Evolutionary conservation across 2,797 vertebrate genomes (phyloP).

Genomic region (Neostethus bicornis): DNA sequence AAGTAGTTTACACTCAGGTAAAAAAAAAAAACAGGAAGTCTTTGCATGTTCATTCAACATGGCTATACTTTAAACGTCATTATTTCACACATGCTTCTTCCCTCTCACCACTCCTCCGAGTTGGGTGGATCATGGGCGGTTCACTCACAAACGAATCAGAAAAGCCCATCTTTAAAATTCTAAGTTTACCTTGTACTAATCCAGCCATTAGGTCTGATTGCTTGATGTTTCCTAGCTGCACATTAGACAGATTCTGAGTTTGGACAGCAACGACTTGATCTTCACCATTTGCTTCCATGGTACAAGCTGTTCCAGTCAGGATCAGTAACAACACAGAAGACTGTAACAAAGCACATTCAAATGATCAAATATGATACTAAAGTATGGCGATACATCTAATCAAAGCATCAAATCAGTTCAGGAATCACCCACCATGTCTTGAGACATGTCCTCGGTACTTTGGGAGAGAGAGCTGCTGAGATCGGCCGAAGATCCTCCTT

Average conservation of each 20-base stretch:
- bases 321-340: constrained; percentile 87
- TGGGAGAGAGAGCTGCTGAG: constrained; percentile 88
- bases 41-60: too few species aligned
- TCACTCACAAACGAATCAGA: too few species aligned
- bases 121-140: too few species aligned
- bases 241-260: constrained; percentile 78
- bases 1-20: neutral
- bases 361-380: neutral
- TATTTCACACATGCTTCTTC: too few species aligned
- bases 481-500: constrained; percentile 83
- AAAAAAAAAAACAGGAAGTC: neutral
- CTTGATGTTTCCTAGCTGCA: constrained; percentile 85
- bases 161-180: too few species aligned
- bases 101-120: too few species aligned
- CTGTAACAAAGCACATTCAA: constrained; percentile 66
- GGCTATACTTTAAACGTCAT: too few species aligned
- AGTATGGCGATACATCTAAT: constrained; percentile 1
- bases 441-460: constrained; percentile 82
- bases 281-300: constrained; percentile 83
- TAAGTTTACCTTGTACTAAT: constrained; percentile 68
- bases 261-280: constrained; percentile 85
- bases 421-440: constrained; percentile 82
- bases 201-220: constrained; percentile 84
- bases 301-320: constrained; percentile 81
- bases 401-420: neutral